Percentiles rank a stretch among this genome's conserved stretches.
Evolutionary conservation across 2,113 vertebrate genomes (phyloP).

Genomic region (Ailurus styani): DNA sequence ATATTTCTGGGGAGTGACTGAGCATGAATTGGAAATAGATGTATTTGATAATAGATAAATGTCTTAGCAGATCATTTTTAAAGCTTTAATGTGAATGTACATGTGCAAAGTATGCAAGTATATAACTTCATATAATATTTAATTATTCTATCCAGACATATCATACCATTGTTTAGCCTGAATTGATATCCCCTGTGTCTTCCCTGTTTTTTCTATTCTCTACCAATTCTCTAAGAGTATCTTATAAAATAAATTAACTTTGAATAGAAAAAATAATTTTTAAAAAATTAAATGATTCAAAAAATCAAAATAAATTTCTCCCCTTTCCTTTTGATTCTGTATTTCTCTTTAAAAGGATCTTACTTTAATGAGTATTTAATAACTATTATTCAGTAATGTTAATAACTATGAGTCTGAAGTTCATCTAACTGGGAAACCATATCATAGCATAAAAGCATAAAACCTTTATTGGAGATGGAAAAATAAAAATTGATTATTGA

Average conservation of each 20-base stretch:
- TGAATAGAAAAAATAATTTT: background rate
- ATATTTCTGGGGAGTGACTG: background rate
- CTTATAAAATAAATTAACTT: background rate
- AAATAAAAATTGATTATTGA: conserved; percentile 44
- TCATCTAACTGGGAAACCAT: background rate
- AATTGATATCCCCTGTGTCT: background rate
- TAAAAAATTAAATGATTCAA: background rate
- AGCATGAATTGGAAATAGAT: background rate
- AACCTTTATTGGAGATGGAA: background rate
- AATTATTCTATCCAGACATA: background rate
- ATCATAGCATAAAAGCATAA: background rate
- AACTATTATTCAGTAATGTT: background rate
- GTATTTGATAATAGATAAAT: background rate
- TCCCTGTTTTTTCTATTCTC: background rate
- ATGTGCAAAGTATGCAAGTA: background rate
- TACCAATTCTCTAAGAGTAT: background rate
- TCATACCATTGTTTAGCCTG: background rate
- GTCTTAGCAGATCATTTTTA: background rate
- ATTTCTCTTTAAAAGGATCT: background rate
- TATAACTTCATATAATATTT: background rate
- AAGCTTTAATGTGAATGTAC: background rate
- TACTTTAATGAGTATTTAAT: background rate
- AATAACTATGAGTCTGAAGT: background rate
- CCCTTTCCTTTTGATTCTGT: background rate
- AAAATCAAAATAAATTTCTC: background rate